Conservation (phyloP, 1,140 invertebrate genomes). For the Melitaea cinxia region DNA sequence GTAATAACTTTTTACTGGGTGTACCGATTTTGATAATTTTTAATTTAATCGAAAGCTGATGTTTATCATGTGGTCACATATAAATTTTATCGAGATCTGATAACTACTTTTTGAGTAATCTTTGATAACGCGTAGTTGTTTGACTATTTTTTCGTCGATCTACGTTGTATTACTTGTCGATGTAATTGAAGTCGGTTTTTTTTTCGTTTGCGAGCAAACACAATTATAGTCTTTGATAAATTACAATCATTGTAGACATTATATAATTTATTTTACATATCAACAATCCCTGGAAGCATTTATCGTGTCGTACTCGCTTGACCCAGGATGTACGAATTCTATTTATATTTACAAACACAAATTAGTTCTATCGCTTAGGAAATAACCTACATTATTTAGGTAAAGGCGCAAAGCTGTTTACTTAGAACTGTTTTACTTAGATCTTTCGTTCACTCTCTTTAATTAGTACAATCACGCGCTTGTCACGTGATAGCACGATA, state of each 20-base stretch:
- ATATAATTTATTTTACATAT: constrained; percentile 7
- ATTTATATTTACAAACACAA: neutral
- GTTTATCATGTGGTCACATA: too few species aligned
- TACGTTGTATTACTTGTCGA: too few species aligned
- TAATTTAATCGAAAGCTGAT: too few species aligned
- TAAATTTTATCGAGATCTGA: too few species aligned
- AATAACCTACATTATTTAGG: constrained; percentile 15
- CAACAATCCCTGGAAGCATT: neutral
- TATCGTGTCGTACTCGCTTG: constrained; percentile 1
- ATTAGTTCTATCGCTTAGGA: neutral
- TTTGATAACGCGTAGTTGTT: too few species aligned
- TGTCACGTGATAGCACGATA: neutral
- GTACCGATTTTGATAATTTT: too few species aligned
- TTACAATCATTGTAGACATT: neutral
- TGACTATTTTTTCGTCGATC: too few species aligned
- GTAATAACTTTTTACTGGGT: too few species aligned
- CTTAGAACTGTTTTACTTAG: constrained; percentile 1
- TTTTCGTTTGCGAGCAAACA: too few species aligned
- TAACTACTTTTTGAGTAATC: too few species aligned
- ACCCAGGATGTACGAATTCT: constrained; percentile 6
- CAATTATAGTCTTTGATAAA: neutral
- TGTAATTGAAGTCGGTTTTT: too few species aligned
- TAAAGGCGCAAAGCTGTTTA: constrained; percentile 7
- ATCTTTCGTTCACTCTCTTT: neutral
- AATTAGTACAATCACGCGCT: neutral